Conservation (phyloP, 2,888 invertebrate species). For the Yponomeuta sedellus region DNA sequence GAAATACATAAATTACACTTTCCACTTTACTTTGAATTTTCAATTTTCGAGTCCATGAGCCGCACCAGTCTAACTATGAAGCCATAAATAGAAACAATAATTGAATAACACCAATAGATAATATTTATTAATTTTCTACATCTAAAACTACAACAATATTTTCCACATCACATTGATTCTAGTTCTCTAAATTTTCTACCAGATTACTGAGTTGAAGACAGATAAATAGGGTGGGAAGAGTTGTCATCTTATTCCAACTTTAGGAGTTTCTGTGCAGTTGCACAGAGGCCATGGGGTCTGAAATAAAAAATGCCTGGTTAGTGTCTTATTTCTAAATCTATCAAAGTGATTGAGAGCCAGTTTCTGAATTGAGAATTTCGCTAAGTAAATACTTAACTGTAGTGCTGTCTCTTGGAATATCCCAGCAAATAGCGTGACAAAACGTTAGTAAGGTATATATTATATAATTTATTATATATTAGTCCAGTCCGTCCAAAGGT, state of each 20-base stretch:
- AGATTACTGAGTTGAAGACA: constrained; percentile 14
- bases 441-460: too few relatives aligned
- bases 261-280: constrained; percentile 33
- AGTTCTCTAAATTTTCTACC: neutral
- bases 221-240: constrained; percentile 9
- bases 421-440: too few relatives aligned
- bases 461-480: too few relatives aligned
- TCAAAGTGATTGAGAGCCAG: too few relatives aligned
- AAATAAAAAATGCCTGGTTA: constrained; percentile 24
- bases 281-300: constrained; percentile 41
- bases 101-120: constrained; percentile 14
- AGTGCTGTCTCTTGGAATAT: too few relatives aligned
- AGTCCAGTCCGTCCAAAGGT: too few relatives aligned
- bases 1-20: neutral
- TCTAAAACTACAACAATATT: constrained; percentile 31
- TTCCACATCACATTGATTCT: constrained; percentile 20
- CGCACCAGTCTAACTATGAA: neutral
- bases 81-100: neutral
- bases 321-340: too few relatives aligned
- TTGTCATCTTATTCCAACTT: constrained; percentile 45
- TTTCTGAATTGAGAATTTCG: too few relatives aligned
- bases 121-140: constrained; percentile 18
- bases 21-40: neutral
- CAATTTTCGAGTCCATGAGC: neutral
- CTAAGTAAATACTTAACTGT: too few relatives aligned